Evolutionary conservation across 2,888 invertebrate species (phyloP), one percentile per base, ranked within the genome.

Genomic region (Atrina japonica): DNA sequence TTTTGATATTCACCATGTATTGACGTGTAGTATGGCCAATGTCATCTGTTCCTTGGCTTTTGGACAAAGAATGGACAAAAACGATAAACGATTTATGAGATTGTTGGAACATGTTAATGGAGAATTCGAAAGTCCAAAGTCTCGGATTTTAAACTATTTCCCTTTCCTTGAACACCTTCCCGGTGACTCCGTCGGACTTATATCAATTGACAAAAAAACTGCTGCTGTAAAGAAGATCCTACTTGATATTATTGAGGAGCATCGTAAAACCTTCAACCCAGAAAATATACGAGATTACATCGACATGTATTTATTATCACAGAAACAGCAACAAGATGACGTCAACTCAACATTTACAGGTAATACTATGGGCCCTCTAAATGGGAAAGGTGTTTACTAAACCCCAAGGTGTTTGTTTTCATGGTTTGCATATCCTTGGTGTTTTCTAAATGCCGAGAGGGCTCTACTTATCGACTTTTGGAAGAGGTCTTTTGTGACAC

Each of bases 41-140:
- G 66, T 78, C n/a, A 78, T 78, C 16, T 53, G 59, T n/a, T 30
- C 50, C 21, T 40, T 78, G n/a, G 58, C 70, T 27, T 68, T 78
- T 52, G 73, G 76, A 18, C 53, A 65, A 29, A 53, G 71, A 41
- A 67, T 72, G 30, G 68, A 65, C 3, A 60, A 67, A 21, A 64
- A 69, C 27, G 78, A 77, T 52, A 16, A 53, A 30, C 45, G 59
- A n/a, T 75, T 78, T 56, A 23, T 41, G 11, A 21, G 40, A 0
- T 47, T 78, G n/a, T 21, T 71, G 30, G 40, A 61, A 14, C 27
- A 30, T 6, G 16, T 73, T 7, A 52, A 72, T 21, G 53, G 71
- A 70, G 56, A 27, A 18, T 30, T 52, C 35, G 35, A 35, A 35
- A 35, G 11, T 35, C 35, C 35, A 35, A 35, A 11, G 11, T 40